Evolutionary conservation across 2,797 vertebrate species (phyloP), one percentile per base, ranked within the genome.

Genomic region (Otus scops): DNA sequence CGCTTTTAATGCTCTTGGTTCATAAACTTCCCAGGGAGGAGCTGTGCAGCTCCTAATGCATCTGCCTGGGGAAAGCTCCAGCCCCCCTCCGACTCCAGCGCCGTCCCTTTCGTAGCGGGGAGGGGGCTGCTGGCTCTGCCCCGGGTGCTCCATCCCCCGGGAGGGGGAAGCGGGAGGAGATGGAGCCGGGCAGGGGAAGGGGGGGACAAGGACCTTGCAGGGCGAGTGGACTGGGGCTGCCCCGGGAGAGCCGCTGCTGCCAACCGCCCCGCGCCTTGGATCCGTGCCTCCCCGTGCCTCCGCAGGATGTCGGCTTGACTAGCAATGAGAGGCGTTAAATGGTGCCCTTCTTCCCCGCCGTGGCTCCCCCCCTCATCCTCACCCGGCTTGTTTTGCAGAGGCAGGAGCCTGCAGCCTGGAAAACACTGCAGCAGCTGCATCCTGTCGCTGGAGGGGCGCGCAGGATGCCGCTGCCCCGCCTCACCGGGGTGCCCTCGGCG

Each of bases 361-460:
- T 9, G 1, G 64, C 91, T 85, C 61, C 54, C 89, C 88, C 57
- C 81, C 80, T 28, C 65, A 5, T 32, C 83, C 43, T 32, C 22
- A 0, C 28, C 90, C 26, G 34, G 45, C 61, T 91, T 67, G 85
- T 93, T 96, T 54, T 88, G 92, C 74, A 13, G 77, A 87, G 51
- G 63, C 83, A 15, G 84, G 80, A 85, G 88, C 85, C 78, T 47
- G 61, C 57, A 19, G 88, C 81, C 89, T 68, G 95, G 39, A 60
- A 81, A 91, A 16, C 10, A 5, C 56, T 2, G 15, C 43, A 26
- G 85, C 97, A 97, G 97, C 98, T 97, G 97, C 74, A 67, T 95
- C 95, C 97, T 92, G 91, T 85, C 81, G 8, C 36, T 61, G 10
- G 57, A 32, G 84, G 75, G 59, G 14, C 2, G 32, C 3, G 68